Percentiles rank a stretch among this genome's conserved stretches.
Evolutionary conservation across 2,797 vertebrate genomes (phyloP).

Genomic region (Enteromius fasciolatus): DNA sequence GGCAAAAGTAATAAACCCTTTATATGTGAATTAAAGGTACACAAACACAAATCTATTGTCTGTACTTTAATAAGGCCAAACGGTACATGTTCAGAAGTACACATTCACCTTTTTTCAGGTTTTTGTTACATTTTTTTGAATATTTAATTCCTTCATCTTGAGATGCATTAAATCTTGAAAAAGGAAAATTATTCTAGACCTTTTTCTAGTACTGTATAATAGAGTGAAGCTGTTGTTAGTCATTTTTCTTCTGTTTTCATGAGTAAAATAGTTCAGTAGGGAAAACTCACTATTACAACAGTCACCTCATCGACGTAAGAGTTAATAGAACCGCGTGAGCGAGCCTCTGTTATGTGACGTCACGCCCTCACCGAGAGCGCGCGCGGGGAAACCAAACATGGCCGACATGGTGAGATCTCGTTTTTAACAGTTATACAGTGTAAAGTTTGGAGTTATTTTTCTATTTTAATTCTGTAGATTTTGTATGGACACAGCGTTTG

Average conservation of each 20-base stretch:
- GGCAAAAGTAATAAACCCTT: slow-evolving; percentile 24
- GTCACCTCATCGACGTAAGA: not conserved
- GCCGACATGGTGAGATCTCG: slow-evolving; percentile 48
- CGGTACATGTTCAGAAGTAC: not conserved
- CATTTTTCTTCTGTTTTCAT: not conserved
- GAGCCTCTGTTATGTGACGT: not conserved
- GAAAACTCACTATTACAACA: not conserved
- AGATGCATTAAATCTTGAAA: not conserved
- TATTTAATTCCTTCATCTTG: not conserved
- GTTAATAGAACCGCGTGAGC: not conserved
- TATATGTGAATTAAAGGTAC: slow-evolving; percentile 2
- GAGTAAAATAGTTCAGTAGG: not conserved
- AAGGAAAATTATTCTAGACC: not conserved
- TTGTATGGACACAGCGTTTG: not conserved
- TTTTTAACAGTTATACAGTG: not conserved
- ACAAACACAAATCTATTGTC: not conserved
- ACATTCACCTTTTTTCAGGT: not conserved
- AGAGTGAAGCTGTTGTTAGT: not conserved
- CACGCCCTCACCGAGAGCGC: not conserved
- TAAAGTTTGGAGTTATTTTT: not conserved
- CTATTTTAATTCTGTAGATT: not conserved
- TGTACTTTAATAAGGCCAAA: not conserved
- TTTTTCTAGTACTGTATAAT: not conserved
- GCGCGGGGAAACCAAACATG: slow-evolving; percentile 39
- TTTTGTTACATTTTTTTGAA: not conserved